Base-by-base conservation (phyloP, 2,797 vertebrate genomes). In the Heterohyrax brucei region DNA sequence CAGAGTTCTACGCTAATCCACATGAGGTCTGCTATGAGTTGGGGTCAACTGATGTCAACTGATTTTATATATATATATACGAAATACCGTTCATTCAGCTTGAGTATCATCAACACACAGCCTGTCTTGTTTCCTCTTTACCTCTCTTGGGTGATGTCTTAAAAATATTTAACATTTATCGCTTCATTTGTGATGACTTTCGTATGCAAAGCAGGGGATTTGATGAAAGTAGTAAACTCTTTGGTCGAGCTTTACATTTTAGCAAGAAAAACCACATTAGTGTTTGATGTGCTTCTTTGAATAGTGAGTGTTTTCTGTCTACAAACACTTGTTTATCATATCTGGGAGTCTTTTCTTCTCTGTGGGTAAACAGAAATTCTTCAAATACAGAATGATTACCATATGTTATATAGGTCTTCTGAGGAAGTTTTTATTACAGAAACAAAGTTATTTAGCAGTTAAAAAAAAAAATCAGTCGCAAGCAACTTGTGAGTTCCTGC, bases 211-310 rank as follows among this genome's bases (percentile, higher is more conserved):
- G 39, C 46, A 68, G 21, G 22, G 28, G 77, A 86, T 19, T 86
- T 76, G 61, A 75, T 83, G 64, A 62, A 89, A 93, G 73, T 19
- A 85, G 76, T 48, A 81, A 90, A 61, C 16, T 70, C 66, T 64
- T 88, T 93, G 64, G 12, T 30, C 92, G 59, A 13, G n/a, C 56
- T 94, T 95, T 81, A 24, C 61, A 93, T 70, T 76, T 83, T 50
- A 82, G 64, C 64, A 83, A 76, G 76, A 83, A 94, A 92, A 87
- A 16, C 30, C 21, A 81, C 12, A 39, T 3, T 33, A 5, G 21
- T 50, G 72, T 89, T 83, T 88, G 46, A 90, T 21, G 66, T 77
- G 21, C 72, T 86, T 50, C n/a, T 80, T 94, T 26, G 46, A 53
- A 73, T 16, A 66, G 3, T 19, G 44, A n/a, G 5, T 10, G 2